Percentiles rank a stretch among this genome's conserved stretches.
Evolutionary conservation across 2,113 vertebrate species (phyloP).

Genomic region (Anas platyrhynchos): DNA sequence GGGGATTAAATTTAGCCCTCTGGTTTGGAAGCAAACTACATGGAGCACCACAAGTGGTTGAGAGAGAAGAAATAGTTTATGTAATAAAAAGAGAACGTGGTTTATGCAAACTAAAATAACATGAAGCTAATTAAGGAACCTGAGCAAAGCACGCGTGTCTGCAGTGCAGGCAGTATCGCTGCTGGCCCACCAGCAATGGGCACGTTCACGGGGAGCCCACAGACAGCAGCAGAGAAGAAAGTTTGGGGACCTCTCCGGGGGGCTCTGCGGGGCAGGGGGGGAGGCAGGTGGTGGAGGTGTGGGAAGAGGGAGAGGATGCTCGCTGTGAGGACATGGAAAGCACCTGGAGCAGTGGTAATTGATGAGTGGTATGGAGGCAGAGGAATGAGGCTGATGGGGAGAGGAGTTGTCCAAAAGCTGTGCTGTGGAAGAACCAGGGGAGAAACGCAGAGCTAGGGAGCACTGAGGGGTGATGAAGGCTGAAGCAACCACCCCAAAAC

Average conservation of each 20-base stretch:
- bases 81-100: conserved; percentile 21
- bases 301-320: neutral
- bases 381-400: neutral
- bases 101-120: conserved; percentile 55
- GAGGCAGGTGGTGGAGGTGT: neutral
- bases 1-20: conserved; percentile 59
- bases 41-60: conserved; percentile 58
- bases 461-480: neutral
- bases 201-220: neutral
- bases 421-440: neutral
- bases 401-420: neutral
- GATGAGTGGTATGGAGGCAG: neutral
- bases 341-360: neutral
- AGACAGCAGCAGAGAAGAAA: neutral
- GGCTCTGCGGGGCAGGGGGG: neutral
- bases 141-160: conserved; percentile 43
- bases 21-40: conserved; percentile 53
- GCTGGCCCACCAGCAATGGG: conserved; percentile 48
- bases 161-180: conserved; percentile 74
- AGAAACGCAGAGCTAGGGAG: rapidly evolving
- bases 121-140: conserved; percentile 63
- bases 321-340: neutral
- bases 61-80: conserved; percentile 57
- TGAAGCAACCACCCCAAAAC: neutral
- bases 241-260: neutral